Conservation (phyloP, 2,888 invertebrate species). For the Drosophila histrio region DNA sequence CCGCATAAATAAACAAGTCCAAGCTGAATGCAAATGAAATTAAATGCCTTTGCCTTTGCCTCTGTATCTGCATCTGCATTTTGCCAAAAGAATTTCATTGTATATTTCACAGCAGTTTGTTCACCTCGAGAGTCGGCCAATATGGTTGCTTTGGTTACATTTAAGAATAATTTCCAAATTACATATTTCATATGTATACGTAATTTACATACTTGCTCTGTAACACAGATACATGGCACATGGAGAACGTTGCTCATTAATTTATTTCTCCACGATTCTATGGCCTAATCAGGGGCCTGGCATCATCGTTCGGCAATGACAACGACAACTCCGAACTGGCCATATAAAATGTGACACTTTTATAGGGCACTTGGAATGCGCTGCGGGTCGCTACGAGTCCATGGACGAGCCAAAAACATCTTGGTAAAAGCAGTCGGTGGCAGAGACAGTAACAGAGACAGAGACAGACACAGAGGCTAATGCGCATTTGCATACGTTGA, state of each 20-base stretch:
- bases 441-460: background rate
- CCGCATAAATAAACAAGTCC: constrained; percentile 59
- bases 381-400: constrained; percentile 46
- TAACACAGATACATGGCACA: background rate
- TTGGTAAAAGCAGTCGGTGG: background rate
- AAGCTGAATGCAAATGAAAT: constrained; percentile 20
- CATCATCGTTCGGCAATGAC: constrained; percentile 23
- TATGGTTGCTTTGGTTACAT: constrained; percentile 1
- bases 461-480: constrained; percentile 20
- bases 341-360: constrained; percentile 75
- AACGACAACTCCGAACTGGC: constrained; percentile 26
- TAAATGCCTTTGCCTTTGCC: no score
- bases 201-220: background rate
- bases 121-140: constrained; percentile 57
- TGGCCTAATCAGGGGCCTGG: constrained; percentile 56
- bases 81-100: constrained; percentile 16
- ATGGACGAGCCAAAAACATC: constrained; percentile 8
- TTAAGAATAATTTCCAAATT: constrained; percentile 9
- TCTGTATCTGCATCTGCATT: constrained; percentile 22
- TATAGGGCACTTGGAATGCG: constrained; percentile 73
- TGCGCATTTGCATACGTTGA: constrained; percentile 62
- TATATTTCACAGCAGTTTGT: constrained; percentile 52
- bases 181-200: background rate
- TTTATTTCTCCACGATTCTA: constrained; percentile 16
- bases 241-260: constrained; percentile 33